These are phyloP conservation scores for Dusona sp. DNA, from an alignment of 2,888 invertebrate genomes.

Conservation along the genomic window DNA sequence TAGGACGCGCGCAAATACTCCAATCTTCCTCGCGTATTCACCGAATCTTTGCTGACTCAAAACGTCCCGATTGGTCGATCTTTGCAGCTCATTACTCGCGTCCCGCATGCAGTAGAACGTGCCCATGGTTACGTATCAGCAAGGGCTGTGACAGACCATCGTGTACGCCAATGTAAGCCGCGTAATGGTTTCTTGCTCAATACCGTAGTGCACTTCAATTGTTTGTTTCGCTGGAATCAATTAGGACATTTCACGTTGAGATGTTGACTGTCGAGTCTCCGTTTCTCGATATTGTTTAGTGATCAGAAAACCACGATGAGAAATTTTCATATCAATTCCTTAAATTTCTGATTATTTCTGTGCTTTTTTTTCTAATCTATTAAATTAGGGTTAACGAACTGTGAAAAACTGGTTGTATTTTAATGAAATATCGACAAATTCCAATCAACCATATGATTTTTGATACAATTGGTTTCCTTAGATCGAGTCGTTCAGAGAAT, in stretches of 20 bases:
- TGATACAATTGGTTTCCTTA: no score
- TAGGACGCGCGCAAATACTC: constrained; percentile 12
- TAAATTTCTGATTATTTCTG: no score
- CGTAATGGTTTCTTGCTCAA: neutral
- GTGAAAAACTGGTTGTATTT: no score
- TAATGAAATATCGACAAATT: no score
- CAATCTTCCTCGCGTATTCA: constrained; percentile 14
- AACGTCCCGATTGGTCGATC: constrained; percentile 7
- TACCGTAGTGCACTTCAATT: neutral
- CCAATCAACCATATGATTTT: no score
- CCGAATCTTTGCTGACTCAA: constrained; percentile 15
- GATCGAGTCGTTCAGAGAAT: no score
- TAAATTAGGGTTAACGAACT: no score
- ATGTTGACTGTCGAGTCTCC: no score
- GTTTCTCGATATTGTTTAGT: no score
- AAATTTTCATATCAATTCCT: no score
- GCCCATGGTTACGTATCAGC: constrained; percentile 31
- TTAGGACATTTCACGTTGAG: neutral
- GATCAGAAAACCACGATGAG: no score
- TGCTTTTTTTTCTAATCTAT: no score
- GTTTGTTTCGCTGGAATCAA: neutral
- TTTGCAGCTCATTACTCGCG: constrained; percentile 28
- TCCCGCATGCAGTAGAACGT: constrained; percentile 25
- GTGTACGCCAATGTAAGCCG: neutral
- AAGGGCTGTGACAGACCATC: constrained; percentile 9